A percentile compares a stretch with the other conserved stretches of the same genome.
phyloP scores from a whole-genome alignment of 2,797 vertebrate species.

The Rallus crepitans region DNA sequence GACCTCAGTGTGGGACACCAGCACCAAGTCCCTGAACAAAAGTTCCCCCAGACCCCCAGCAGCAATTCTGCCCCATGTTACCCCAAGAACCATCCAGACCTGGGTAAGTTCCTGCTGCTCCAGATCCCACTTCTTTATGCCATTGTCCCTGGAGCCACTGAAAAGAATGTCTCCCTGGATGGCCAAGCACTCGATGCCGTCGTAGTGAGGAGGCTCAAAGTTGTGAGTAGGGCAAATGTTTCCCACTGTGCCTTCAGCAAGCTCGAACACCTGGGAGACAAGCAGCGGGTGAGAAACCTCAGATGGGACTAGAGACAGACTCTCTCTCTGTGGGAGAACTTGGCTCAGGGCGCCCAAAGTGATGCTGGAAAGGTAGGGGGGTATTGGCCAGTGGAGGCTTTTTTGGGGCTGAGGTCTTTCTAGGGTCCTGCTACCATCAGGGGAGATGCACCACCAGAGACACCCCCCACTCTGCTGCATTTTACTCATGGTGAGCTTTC shows the following conservation, averaged over 20 bases:
- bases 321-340: not conserved
- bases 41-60: not conserved
- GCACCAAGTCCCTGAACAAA: not conserved
- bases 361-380: not conserved
- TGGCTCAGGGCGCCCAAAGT: not conserved
- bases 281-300: not conserved
- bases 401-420: not conserved
- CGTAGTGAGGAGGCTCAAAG: conserved; percentile 97
- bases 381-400: not conserved
- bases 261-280: conserved; percentile 89
- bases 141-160: conserved; percentile 96
- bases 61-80: not conserved
- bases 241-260: conserved; percentile 88
- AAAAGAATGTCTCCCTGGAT: conserved; percentile 92
- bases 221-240: conserved; percentile 94
- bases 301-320: not conserved
- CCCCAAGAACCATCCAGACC: conserved; percentile 70
- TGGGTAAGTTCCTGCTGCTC: conserved; percentile 94
- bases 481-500: not conserved
- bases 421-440: not conserved
- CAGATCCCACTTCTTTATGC: conserved; percentile 98
- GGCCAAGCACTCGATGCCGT: conserved; percentile 95
- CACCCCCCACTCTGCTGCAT: not conserved
- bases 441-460: not conserved
- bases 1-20: not conserved